Percentiles rank a stretch among this genome's conserved stretches.
These are phyloP conservation scores for Linnaemya tessellans DNA, from an alignment of 2,888 invertebrate species.

Conservation along the genomic window DNA sequence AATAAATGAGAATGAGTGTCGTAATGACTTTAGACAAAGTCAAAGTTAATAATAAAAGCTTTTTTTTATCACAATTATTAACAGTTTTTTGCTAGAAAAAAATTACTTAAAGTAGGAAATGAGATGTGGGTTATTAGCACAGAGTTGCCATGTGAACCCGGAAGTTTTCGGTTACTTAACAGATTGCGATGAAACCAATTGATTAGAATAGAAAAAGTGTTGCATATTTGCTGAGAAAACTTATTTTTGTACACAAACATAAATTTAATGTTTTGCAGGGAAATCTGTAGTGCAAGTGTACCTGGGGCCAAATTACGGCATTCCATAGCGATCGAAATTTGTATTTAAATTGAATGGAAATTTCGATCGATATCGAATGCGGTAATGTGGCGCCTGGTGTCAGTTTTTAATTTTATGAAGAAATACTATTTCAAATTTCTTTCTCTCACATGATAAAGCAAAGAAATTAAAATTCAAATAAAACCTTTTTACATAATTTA, in stretches of 20 bases:
- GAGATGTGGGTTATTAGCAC: neutral
- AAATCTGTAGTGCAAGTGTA: too few relatives aligned
- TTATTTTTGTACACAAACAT: too few relatives aligned
- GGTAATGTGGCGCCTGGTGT: too few relatives aligned
- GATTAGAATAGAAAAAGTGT: too few relatives aligned
- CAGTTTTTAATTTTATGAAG: neutral
- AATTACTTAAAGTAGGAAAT: neutral
- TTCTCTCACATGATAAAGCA: neutral
- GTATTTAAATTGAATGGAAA: too few relatives aligned
- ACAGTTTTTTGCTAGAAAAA: neutral
- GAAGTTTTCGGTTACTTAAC: too few relatives aligned
- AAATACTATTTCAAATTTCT: neutral
- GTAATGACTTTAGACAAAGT: conserved; percentile 69
- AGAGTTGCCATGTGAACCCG: neutral
- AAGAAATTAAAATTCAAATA: conserved; percentile 9
- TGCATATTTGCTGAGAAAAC: too few relatives aligned
- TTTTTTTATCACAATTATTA: conserved; percentile 22
- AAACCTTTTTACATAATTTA: conserved; percentile 10
- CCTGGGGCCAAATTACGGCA: too few relatives aligned
- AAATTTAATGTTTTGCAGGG: too few relatives aligned
- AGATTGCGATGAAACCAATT: too few relatives aligned
- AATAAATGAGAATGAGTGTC: conserved; percentile 36
- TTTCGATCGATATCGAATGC: too few relatives aligned
- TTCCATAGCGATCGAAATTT: too few relatives aligned
- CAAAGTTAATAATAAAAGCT: conserved; percentile 66